phyloP scores from a whole-genome alignment of 1,140 invertebrate genomes.

The Schmidtea mediterranea region DNA sequence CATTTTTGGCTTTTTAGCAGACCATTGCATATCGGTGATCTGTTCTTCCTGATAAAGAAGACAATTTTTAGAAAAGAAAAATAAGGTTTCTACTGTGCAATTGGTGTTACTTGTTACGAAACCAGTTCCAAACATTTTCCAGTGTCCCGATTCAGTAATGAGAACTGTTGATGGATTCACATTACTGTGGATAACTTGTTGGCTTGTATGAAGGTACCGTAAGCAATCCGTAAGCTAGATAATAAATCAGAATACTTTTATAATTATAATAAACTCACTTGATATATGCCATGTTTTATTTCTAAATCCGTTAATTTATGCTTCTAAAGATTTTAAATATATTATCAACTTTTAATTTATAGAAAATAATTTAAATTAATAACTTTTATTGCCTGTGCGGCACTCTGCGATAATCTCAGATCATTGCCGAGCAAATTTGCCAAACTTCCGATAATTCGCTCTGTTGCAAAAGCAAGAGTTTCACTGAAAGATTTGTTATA shows the following conservation, averaged over 20 bases:
- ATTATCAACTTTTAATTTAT: neutral
- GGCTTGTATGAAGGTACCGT: constrained; percentile 57
- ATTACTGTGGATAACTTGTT: constrained; percentile 56
- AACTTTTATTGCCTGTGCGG: neutral
- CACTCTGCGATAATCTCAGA: constrained; percentile 10
- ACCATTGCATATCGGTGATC: constrained; percentile 36
- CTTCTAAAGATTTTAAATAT: neutral
- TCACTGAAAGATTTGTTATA: constrained; percentile 29
- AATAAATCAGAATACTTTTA: neutral
- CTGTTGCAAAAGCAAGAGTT: constrained; percentile 64
- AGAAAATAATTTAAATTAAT: neutral
- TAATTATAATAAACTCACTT: neutral
- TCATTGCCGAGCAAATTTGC: constrained; percentile 47
- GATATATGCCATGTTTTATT: neutral
- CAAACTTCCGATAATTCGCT: constrained; percentile 55
- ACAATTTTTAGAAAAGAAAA: too few relatives aligned
- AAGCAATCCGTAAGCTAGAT: constrained; percentile 67
- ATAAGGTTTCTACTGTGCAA: too few relatives aligned
- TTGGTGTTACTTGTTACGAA: too few relatives aligned
- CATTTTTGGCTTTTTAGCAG: constrained; percentile 58
- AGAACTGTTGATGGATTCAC: constrained; percentile 69
- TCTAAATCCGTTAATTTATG: neutral
- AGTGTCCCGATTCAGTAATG: constrained; percentile 65
- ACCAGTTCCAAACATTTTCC: constrained; percentile 79
- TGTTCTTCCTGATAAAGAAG: too few relatives aligned